Evolutionary conservation across 1,140 invertebrate species (phyloP).

Genomic region (Saccostrea glomerata): DNA sequence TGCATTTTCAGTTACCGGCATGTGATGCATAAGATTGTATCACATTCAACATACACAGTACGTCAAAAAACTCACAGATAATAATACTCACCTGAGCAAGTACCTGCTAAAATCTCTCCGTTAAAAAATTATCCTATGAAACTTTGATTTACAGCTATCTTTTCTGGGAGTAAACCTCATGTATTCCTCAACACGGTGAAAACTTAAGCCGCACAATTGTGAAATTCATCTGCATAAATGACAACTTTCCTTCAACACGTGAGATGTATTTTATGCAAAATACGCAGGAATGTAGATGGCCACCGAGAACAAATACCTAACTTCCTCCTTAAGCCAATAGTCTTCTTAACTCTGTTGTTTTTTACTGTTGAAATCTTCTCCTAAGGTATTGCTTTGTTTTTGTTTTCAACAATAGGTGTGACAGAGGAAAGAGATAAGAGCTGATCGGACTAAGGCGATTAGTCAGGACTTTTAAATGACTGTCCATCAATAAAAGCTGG

Average conservation of each 20-base stretch:
- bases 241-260: conserved; percentile 3
- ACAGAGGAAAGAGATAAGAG: conserved; percentile 10
- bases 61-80: too few relatives aligned
- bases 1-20: too few relatives aligned
- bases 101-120: too few relatives aligned
- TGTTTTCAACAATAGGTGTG: conserved; percentile 34
- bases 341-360: conserved; percentile 14
- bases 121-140: too few relatives aligned
- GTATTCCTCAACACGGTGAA: background rate
- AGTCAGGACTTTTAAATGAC: conserved; percentile 27
- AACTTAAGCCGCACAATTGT: background rate
- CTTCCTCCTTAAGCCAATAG: conserved; percentile 11
- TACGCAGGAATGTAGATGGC: conserved; percentile 1
- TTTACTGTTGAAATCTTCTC: conserved; percentile 1
- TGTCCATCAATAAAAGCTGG: background rate
- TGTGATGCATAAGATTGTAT: too few relatives aligned
- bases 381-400: conserved; percentile 4
- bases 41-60: too few relatives aligned
- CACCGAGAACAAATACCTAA: conserved; percentile 2
- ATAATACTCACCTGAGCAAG: too few relatives aligned
- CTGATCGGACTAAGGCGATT: background rate
- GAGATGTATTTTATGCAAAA: conserved; percentile 24
- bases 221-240: conserved; percentile 33
- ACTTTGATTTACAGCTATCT: too few relatives aligned
- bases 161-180: too few relatives aligned